Conservation (phyloP, 2,113 vertebrate genomes). For the Myotis yumanensis region DNA sequence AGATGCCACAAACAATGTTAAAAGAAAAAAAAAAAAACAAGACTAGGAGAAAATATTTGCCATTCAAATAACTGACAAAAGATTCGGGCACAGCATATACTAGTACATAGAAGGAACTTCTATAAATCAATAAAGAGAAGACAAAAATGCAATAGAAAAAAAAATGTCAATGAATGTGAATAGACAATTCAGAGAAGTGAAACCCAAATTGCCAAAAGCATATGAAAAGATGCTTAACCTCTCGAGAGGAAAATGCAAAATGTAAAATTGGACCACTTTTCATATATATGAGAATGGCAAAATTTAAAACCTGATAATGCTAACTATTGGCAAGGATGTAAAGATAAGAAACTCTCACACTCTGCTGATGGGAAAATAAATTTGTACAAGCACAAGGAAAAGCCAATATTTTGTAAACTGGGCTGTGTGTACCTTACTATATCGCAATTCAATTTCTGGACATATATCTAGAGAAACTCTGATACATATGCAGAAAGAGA, state of each 20-base stretch:
- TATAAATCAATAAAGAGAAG: slow-evolving; percentile 37
- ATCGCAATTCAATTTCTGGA: neutral
- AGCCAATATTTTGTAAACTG: neutral
- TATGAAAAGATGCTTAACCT: slow-evolving; percentile 3
- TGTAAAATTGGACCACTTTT: slow-evolving; percentile 24
- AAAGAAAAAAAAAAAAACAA: slow-evolving; percentile 25
- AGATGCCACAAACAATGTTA: neutral
- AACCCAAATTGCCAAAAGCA: neutral
- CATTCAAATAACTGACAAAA: slow-evolving; percentile 38
- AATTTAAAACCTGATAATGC: slow-evolving; percentile 9
- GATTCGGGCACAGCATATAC: neutral
- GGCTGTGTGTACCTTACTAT: neutral
- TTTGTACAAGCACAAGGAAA: neutral
- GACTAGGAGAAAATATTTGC: slow-evolving; percentile 17
- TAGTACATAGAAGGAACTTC: neutral
- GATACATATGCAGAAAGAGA: neutral
- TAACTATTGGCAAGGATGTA: neutral
- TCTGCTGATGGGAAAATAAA: neutral
- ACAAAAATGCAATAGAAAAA: neutral
- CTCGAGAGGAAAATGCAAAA: slow-evolving; percentile 1
- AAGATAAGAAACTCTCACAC: neutral
- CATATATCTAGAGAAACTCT: slow-evolving; percentile 22
- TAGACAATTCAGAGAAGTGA: neutral
- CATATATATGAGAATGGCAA: neutral
- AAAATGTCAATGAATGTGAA: neutral